A percentile compares a stretch with the other conserved stretches of the same genome.
phyloP scores from a whole-genome alignment of 2,113 vertebrate species.

The Onychorhynchus coronatus region DNA sequence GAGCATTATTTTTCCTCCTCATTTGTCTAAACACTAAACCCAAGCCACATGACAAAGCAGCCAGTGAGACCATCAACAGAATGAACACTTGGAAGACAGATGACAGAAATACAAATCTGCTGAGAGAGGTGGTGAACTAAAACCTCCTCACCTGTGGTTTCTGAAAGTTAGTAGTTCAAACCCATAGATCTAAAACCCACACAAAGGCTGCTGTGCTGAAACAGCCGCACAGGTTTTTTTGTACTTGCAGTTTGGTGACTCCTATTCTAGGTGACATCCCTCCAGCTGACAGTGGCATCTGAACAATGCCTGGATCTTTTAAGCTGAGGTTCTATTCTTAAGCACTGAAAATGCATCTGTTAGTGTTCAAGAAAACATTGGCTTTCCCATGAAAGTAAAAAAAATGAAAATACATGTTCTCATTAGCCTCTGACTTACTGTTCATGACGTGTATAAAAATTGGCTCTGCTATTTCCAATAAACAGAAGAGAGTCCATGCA shows the following conservation, averaged over 20 bases:
- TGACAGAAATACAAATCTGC: neutral
- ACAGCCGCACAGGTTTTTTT: neutral
- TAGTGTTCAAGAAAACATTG: neutral
- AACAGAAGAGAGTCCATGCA: neutral
- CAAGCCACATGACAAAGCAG: neutral
- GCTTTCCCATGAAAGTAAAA: neutral
- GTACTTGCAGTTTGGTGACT: neutral
- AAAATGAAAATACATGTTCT: neutral
- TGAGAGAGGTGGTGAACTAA: neutral
- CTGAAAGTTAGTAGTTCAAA: neutral
- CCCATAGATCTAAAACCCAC: neutral
- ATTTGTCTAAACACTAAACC: neutral
- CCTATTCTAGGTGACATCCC: neutral
- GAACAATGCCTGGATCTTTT: neutral
- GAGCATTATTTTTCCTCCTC: neutral
- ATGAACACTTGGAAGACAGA: neutral
- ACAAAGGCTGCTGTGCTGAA: neutral
- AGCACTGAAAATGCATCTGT: neutral
- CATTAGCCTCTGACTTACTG: conserved; percentile 21
- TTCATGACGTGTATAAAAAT: conserved; percentile 15
- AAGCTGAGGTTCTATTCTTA: neutral
- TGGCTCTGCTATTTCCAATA: conserved; percentile 7
- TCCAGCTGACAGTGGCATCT: neutral
- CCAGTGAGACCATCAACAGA: neutral
- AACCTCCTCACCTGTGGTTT: neutral